Conservation (phyloP, 2,888 invertebrate genomes). For the Odontocerum albicorne region DNA sequence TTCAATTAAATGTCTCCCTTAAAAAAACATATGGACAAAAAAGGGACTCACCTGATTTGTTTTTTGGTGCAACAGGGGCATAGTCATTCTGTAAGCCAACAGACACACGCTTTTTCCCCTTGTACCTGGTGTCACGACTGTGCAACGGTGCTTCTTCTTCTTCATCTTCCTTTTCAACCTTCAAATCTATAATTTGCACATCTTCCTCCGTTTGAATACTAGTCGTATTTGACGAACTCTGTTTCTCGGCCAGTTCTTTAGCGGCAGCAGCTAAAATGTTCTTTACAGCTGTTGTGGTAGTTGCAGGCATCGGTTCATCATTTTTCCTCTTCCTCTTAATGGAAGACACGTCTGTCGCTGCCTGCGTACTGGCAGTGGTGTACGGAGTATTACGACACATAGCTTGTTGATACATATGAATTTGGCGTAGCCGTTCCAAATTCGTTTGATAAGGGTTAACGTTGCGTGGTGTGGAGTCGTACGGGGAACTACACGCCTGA, state of each 20-base stretch:
- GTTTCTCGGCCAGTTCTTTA: conserved; percentile 45
- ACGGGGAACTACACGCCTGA: conserved; percentile 37
- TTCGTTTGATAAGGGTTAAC: conserved; percentile 29
- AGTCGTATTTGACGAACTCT: conserved; percentile 42
- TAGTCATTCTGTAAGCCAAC: conserved; percentile 44
- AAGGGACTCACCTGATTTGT: conserved; percentile 30
- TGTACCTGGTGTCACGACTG: conserved; percentile 49
- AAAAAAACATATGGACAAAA: too few species aligned
- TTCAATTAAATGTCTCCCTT: too few species aligned
- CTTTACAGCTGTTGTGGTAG: conserved; percentile 52
- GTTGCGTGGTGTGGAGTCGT: conserved; percentile 18
- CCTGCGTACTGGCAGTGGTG: conserved; percentile 46
- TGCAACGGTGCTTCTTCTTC: conserved; percentile 41
- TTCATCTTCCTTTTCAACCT: conserved; percentile 27
- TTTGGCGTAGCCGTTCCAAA: conserved; percentile 39
- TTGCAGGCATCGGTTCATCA: conserved; percentile 48
- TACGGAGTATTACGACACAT: conserved; percentile 48
- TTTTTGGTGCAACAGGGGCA: conserved; percentile 26
- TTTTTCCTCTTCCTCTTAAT: conserved; percentile 45
- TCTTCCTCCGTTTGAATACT: conserved; percentile 55
- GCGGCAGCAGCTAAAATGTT: conserved; percentile 56
- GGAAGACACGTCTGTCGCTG: conserved; percentile 15
- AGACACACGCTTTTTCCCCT: conserved; percentile 50
- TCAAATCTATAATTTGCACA: conserved; percentile 40
- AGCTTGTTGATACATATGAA: conserved; percentile 57